Percentiles rank a stretch among this genome's conserved stretches.
Conservation (phyloP, 1,140 invertebrate species). For the Drosophila leontia region DNA sequence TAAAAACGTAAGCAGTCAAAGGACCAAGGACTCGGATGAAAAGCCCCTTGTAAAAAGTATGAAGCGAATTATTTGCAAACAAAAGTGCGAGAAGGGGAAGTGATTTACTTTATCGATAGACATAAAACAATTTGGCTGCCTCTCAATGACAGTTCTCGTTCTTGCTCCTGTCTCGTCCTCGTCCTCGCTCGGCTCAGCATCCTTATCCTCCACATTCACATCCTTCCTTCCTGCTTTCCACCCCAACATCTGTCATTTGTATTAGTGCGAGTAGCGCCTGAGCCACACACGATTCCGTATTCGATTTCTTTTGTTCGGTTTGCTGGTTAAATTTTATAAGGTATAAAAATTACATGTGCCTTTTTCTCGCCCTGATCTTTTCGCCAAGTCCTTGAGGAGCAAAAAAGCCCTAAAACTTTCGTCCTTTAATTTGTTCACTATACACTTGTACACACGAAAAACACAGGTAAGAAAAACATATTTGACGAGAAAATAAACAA, state of each 20-base stretch:
- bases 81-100: conserved; percentile 59
- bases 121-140: conserved; percentile 74
- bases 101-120: conserved; percentile 76
- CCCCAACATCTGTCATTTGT: conserved; percentile 42
- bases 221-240: conserved; percentile 21
- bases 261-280: conserved; percentile 17
- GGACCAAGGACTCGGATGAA: conserved; percentile 31
- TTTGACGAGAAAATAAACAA: background rate
- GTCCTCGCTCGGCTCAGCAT: background rate
- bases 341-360: conserved; percentile 65
- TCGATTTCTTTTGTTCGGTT: conserved; percentile 39
- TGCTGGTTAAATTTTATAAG: conserved; percentile 57
- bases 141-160: conserved; percentile 31
- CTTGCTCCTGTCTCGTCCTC: conserved; percentile 3
- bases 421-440: conserved; percentile 24
- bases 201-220: conserved; percentile 4
- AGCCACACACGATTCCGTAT: conserved; percentile 13
- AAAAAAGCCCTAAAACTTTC: conserved; percentile 35
- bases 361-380: conserved; percentile 6
- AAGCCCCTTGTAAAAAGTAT: conserved; percentile 56
- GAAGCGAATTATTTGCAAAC: conserved; percentile 62
- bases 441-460: conserved; percentile 5
- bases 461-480: background rate
- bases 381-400: conserved; percentile 13
- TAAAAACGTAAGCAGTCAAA: conserved; percentile 25